Conservation (phyloP, 1,140 invertebrate species). For the Cydia pomonella region DNA sequence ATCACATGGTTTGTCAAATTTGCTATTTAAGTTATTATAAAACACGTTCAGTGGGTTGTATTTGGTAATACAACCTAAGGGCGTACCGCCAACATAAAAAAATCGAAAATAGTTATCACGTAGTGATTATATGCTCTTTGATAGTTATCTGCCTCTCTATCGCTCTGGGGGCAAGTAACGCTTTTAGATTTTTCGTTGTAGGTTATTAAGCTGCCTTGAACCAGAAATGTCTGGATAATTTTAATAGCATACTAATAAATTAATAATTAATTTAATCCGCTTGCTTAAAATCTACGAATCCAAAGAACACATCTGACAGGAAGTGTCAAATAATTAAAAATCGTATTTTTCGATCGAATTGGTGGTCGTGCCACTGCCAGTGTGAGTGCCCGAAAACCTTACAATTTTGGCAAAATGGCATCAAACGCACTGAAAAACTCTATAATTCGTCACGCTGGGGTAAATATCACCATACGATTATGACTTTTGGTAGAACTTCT, state of each 20-base stretch:
- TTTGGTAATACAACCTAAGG: too few relatives aligned
- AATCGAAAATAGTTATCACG: too few relatives aligned
- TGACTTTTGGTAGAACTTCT: slow-evolving; percentile 10
- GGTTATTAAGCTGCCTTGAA: too few relatives aligned
- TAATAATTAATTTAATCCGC: too few relatives aligned
- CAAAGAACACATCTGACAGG: background rate
- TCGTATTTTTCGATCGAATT: slow-evolving; percentile 24
- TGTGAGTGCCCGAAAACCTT: slow-evolving; percentile 33
- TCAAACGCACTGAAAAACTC: slow-evolving; percentile 64
- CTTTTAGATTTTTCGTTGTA: too few relatives aligned
- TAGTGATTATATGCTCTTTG: too few relatives aligned
- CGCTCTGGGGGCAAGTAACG: too few relatives aligned
- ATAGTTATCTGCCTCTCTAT: too few relatives aligned
- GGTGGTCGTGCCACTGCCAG: slow-evolving; percentile 15
- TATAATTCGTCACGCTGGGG: slow-evolving; percentile 69
- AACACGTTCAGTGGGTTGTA: background rate
- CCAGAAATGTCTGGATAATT: too few relatives aligned
- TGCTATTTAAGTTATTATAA: background rate
- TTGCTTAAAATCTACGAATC: slow-evolving; percentile 1
- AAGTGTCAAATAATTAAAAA: slow-evolving; percentile 28
- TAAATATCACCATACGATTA: slow-evolving; percentile 47
- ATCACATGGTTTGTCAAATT: background rate
- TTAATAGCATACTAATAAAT: too few relatives aligned
- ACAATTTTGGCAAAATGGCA: slow-evolving; percentile 62
- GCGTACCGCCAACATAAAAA: background rate